These are phyloP conservation scores for Acanthococcus lagerstroemiae DNA, from an alignment of 2,888 invertebrate genomes.

Conservation along the genomic window DNA sequence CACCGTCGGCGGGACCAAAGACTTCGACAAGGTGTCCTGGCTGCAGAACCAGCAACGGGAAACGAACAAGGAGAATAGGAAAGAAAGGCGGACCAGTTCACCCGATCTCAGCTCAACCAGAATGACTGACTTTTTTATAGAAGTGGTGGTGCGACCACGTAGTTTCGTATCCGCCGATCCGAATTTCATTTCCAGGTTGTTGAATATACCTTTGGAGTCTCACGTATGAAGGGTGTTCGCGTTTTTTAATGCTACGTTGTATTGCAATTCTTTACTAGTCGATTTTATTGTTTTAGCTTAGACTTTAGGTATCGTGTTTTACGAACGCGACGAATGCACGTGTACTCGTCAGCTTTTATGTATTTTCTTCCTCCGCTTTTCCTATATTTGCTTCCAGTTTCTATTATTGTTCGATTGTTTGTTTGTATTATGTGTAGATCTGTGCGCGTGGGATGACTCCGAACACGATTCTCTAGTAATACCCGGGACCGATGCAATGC, in stretches of 20 bases:
- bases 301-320: too few relatives aligned
- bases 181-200: conserved; percentile 43
- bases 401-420: too few relatives aligned
- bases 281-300: background rate
- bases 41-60: conserved; percentile 48
- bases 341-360: too few relatives aligned
- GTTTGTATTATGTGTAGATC: too few relatives aligned
- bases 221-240: conserved; percentile 48
- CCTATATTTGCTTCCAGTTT: background rate
- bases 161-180: conserved; percentile 36
- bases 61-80: conserved; percentile 41
- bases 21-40: conserved; percentile 58
- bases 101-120: conserved; percentile 47
- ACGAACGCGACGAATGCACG: too few relatives aligned
- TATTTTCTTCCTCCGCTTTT: background rate
- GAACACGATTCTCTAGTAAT: too few relatives aligned
- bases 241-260: conserved; percentile 18
- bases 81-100: conserved; percentile 51
- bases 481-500: too few relatives aligned
- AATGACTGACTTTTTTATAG: conserved; percentile 34
- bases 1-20: conserved; percentile 88
- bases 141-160: conserved; percentile 34
- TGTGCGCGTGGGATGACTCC: too few relatives aligned
- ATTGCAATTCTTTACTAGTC: background rate
- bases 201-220: conserved; percentile 51